These are phyloP conservation scores for Scaptomyza flava DNA, from an alignment of 2,888 invertebrate species.

Conservation along the genomic window DNA sequence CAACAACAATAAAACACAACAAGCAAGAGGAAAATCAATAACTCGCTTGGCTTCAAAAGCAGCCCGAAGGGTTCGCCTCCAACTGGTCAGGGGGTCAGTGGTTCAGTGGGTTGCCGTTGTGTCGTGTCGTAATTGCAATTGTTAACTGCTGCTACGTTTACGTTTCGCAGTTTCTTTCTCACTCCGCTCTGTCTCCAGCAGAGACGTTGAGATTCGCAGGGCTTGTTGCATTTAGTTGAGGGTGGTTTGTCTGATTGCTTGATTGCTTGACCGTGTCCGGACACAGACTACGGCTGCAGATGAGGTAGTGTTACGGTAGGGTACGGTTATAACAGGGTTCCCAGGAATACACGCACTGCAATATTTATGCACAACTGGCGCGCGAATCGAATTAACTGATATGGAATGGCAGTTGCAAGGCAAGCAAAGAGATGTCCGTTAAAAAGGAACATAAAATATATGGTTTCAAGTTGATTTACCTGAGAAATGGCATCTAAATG, in stretches of 20 bases:
- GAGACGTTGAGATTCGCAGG: constrained; percentile 27
- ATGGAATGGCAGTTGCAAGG: constrained; percentile 8
- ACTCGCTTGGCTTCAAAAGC: constrained; percentile 35
- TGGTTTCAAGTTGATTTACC: background rate
- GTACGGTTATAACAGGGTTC: background rate
- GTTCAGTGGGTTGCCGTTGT: constrained; percentile 29
- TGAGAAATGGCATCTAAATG: background rate
- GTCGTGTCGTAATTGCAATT: constrained; percentile 70
- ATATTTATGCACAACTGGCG: constrained; percentile 44
- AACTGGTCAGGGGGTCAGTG: constrained; percentile 24
- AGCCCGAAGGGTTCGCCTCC: constrained; percentile 35
- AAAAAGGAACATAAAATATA: background rate
- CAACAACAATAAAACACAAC: constrained; percentile 20
- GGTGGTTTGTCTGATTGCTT: constrained; percentile 33
- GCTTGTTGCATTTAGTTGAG: constrained; percentile 48
- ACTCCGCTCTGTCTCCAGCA: constrained; percentile 5
- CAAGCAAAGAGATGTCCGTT: too few species aligned
- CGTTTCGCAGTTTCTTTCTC: constrained; percentile 1
- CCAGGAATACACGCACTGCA: constrained; percentile 23
- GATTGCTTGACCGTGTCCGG: constrained; percentile 38
- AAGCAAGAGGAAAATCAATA: constrained; percentile 48
- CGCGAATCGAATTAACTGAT: constrained; percentile 10
- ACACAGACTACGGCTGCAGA: constrained; percentile 6
- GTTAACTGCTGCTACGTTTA: constrained; percentile 55
- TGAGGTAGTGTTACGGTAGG: background rate